Evolutionary conservation across 2,797 vertebrate genomes (phyloP).

Genomic region (Apogon talboti): DNA sequence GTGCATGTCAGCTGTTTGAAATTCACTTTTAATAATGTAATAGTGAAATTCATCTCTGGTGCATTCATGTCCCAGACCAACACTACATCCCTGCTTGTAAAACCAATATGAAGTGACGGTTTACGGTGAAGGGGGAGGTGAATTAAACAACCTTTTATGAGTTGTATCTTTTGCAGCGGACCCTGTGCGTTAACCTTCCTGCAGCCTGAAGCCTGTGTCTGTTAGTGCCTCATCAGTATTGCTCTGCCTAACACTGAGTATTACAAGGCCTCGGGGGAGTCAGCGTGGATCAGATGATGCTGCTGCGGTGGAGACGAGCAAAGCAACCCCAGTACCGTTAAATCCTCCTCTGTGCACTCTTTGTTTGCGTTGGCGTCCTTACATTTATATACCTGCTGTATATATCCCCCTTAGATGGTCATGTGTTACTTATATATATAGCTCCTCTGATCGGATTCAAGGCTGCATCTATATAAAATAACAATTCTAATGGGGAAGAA

Average conservation of each 20-base stretch:
- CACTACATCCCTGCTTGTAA: no score
- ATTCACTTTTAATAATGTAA: no score
- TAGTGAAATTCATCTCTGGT: no score
- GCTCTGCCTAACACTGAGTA: conserved; percentile 28
- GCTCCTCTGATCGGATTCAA: neutral
- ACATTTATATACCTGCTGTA: neutral
- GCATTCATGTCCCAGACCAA: no score
- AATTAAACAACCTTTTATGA: neutral
- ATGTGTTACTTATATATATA: neutral
- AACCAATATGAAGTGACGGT: no score
- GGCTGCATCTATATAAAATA: neutral
- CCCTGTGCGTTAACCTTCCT: neutral
- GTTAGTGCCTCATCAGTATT: conserved; percentile 22
- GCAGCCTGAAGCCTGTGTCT: conserved; percentile 1
- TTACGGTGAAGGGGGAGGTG: no score
- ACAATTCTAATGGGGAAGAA: neutral
- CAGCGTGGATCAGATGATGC: conserved; percentile 26
- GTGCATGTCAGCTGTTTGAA: no score
- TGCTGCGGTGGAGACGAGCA: neutral
- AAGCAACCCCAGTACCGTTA: neutral
- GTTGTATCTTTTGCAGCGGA: neutral
- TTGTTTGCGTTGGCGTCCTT: neutral
- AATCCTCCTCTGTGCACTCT: neutral
- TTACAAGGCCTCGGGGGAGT: conserved; percentile 16
- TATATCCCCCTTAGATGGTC: neutral